Evolutionary conservation across 2,113 vertebrate species (phyloP).

Genomic region (Syngnathus floridae): DNA sequence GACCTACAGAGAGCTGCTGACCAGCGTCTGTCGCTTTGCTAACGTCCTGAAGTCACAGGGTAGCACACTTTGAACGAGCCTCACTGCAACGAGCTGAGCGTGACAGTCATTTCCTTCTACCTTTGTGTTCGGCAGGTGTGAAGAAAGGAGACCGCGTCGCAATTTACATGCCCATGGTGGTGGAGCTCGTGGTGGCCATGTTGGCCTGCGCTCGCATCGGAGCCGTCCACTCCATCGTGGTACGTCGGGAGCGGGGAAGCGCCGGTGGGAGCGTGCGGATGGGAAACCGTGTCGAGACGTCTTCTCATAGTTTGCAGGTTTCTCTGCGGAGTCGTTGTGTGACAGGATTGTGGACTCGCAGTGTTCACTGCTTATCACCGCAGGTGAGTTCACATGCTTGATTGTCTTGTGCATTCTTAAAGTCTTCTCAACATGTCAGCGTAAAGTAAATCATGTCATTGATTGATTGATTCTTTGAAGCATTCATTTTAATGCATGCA

Average conservation of each 20-base stretch:
- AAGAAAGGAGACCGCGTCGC: slow-evolving; percentile 88
- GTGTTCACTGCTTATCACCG: slow-evolving; percentile 85
- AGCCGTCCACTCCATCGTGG: slow-evolving; percentile 91
- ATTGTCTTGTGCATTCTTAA: neutral
- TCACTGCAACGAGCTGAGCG: neutral
- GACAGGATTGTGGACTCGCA: slow-evolving; percentile 86
- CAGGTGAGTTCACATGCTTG: slow-evolving; percentile 69
- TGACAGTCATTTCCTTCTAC: neutral
- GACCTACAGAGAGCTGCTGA: slow-evolving; percentile 85
- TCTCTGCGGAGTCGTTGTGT: slow-evolving; percentile 89
- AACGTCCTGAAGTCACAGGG: slow-evolving; percentile 85
- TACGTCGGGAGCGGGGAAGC: slow-evolving; percentile 55
- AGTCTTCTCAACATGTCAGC: neutral
- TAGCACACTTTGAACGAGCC: slow-evolving; percentile 20
- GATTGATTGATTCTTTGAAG: no score
- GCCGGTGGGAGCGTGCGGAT: neutral
- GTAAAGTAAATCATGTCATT: neutral
- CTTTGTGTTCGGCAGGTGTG: slow-evolving; percentile 66
- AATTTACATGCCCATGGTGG: slow-evolving; percentile 97
- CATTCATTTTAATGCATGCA: no score
- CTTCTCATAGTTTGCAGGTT: slow-evolving; percentile 85
- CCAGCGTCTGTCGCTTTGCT: slow-evolving; percentile 86
- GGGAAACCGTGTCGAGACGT: neutral
- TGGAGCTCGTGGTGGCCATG: slow-evolving; percentile 93
- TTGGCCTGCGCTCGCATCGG: slow-evolving; percentile 89